Evolutionary conservation across 2,797 vertebrate species (phyloP).

Genomic region (Paramormyrops hopkinsi): DNA sequence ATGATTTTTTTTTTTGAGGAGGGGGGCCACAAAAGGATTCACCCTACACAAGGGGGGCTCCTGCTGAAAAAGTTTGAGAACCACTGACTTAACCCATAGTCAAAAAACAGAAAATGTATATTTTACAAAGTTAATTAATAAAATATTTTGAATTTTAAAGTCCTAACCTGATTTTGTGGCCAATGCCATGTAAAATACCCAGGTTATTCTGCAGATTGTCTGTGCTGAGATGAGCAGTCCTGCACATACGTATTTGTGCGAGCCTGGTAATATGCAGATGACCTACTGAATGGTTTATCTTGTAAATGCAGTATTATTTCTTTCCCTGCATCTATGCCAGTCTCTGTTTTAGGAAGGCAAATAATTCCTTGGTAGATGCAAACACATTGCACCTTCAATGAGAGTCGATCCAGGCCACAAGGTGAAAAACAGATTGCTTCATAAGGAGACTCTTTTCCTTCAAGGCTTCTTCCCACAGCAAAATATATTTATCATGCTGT

Average conservation of each 20-base stretch:
- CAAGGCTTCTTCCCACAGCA: not conserved
- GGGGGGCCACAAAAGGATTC: no score
- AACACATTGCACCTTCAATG: not conserved
- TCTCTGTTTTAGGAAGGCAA: not conserved
- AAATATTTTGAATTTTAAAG: not conserved
- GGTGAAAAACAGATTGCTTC: not conserved
- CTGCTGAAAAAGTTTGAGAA: no score
- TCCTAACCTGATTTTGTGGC: not conserved
- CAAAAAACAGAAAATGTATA: not conserved
- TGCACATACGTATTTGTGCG: not conserved
- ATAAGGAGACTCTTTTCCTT: not conserved
- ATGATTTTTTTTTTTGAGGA: no score
- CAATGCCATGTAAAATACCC: not conserved
- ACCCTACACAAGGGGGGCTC: no score
- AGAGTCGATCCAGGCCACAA: not conserved
- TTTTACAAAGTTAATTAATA: not conserved
- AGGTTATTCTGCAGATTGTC: not conserved
- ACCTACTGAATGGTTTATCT: not conserved
- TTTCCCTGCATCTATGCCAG: not conserved
- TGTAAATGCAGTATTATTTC: not conserved
- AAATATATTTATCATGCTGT: slow-evolving; percentile 5
- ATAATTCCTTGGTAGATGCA: not conserved
- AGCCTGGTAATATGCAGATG: not conserved
- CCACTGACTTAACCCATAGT: not conserved
- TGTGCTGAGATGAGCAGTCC: not conserved